Evolutionary conservation across 2,113 vertebrate species (phyloP), one percentile per base, ranked within the genome.

Genomic region (Hemiprocne comata): DNA sequence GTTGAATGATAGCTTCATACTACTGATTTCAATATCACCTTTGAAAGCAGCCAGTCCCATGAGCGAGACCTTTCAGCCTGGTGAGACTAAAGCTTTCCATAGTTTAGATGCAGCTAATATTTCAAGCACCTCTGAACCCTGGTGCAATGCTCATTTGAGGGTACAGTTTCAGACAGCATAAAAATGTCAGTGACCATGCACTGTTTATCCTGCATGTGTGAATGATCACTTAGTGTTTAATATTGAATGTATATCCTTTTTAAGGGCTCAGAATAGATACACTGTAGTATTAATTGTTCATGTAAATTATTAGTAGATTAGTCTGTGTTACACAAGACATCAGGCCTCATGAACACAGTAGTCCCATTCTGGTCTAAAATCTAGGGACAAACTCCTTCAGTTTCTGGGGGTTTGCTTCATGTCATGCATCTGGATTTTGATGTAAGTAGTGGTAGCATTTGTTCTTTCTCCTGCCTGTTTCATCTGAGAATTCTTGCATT

Each of bases 361-460:
- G 14, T 26, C 40, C 40, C 17, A 4, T 81, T 87, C 64, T 77
- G 54, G 24, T 70, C 25, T 74, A 21, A 82, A 61, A 57, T 19
- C 34, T 46, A 1, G 20, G 40, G 33, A 3, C 5, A 48, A 34
- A 29, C 6, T 31, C 6, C 9, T 44, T 70, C 1, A 7, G 7
- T 42, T 54, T 72, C 58, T 65, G 55, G n/a, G n/a, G 0, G 48
- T 83, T 76, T 40, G 4, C 18, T 29, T 84, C 2, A 3, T 29
- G 17, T 28, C 48, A 10, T 24, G 24, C 48, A 48, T 70, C 29
- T 94, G 74, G 82, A 66, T 91, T 91, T 95, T 80, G 14, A 42
- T 46, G 85, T 57, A 64, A n/a, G 40, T 17, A 74, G 8, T 4
- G 2, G 62, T 58, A 55, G 3, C 3, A 3, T 44, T 86, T 86